Base-by-base conservation (phyloP, 2,888 invertebrate species). In the Lasioglossum morio region DNA sequence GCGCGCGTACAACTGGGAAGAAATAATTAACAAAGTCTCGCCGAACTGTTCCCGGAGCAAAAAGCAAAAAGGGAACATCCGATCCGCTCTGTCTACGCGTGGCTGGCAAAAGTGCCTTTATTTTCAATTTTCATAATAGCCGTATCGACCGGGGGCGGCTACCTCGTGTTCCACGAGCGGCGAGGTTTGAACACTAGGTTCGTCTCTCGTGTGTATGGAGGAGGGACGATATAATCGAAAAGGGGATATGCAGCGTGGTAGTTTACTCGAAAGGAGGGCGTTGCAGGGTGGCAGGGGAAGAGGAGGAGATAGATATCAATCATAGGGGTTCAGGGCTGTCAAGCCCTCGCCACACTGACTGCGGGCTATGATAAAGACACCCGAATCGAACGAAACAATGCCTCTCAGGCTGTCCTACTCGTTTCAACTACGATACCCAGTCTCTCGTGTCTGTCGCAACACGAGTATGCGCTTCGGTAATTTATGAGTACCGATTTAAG, bases 71-170 rank as follows among this genome's bases (percentile, higher is more conserved):
- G 46, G 63, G 69, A 69, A 46, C 57, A 57, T 16, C 72, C 85
- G 84, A 86, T 76, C 77, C 81, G 82, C 72, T 84, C 76, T 66
- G 70, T 76, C 63, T 81, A 73, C 60, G 78, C 72, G 79, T 77
- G 73, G 79, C 69, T 75, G 86, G 53, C 66, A 81, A 89, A 81
- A 87, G 82, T 90, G 86, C 85, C 86, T 90, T 92, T 91, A 91
- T 92, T 92, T 91, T 92, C 91, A 92, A 92, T 92, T 92, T 92
- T 92, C 91, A 90, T 92, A 92, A 92, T 92, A 92, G 88, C 88
- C 87, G 85, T 89, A 92, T 92, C 89, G 92, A 92, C 85, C 90
- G 79, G 70, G 16, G 7, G 60, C 75, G 7, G 60, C 75, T 70
- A 79, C 53, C 79, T 69, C 66, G 66, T 37, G 81, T 70, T 77